Evolutionary conservation across 2,797 vertebrate species (phyloP).

Genomic region (Pteropus rufus): DNA sequence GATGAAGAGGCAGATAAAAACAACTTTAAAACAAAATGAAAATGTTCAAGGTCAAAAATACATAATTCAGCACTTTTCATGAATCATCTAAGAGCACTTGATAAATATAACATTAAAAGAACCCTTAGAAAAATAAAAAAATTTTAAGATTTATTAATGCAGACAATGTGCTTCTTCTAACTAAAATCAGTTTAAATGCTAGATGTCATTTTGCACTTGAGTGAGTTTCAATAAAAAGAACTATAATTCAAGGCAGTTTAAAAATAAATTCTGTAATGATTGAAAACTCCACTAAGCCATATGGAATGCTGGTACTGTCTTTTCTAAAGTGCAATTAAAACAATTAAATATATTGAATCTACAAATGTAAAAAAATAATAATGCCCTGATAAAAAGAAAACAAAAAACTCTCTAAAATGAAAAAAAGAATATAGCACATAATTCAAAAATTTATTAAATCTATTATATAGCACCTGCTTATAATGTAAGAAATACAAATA

Average conservation of each 20-base stretch:
- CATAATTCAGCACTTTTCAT: background rate
- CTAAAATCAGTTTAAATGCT: background rate
- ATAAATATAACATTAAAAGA: background rate
- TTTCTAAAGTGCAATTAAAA: constrained; percentile 11
- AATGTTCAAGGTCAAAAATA: constrained; percentile 13
- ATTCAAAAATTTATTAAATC: background rate
- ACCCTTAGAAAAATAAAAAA: background rate
- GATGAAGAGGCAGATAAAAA: constrained; percentile 31
- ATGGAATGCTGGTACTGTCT: background rate
- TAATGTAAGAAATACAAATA: background rate
- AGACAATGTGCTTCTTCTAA: background rate
- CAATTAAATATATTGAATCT: background rate
- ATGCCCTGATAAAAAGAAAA: background rate
- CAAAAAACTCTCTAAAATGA: background rate
- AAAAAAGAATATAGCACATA: background rate
- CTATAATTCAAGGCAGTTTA: constrained; percentile 42
- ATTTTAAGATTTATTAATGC: background rate
- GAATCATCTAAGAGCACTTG: background rate
- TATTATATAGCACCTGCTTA: background rate
- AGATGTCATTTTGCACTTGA: constrained; percentile 48
- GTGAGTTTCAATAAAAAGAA: constrained; percentile 62
- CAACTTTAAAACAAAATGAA: constrained; percentile 32
- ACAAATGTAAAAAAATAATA: background rate
- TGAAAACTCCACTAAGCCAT: constrained; percentile 26
- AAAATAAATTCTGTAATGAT: constrained; percentile 52